These are phyloP conservation scores for Cotesia congregata DNA, from an alignment of 2,888 invertebrate species.

Conservation along the genomic window DNA sequence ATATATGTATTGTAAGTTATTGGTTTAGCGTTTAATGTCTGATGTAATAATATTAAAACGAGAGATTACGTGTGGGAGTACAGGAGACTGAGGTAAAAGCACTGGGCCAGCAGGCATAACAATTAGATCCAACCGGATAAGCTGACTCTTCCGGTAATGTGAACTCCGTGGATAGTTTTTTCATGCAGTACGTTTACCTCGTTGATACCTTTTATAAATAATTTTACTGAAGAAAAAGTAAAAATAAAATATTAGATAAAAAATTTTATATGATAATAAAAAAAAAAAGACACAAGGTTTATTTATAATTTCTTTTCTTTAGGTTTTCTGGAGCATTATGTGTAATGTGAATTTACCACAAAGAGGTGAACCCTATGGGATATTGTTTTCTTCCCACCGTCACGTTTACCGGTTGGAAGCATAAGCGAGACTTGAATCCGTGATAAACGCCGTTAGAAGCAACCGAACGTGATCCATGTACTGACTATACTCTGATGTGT, in stretches of 20 bases:
- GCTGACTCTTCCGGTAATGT: slow-evolving; percentile 62
- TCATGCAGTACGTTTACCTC: slow-evolving; percentile 33
- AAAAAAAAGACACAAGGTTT: slow-evolving; percentile 19
- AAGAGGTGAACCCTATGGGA: slow-evolving; percentile 33
- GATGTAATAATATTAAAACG: slow-evolving; percentile 8
- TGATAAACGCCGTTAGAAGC: slow-evolving; percentile 33
- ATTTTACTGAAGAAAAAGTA: slow-evolving; percentile 14
- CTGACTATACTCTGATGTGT: slow-evolving; percentile 18
- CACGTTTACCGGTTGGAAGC: slow-evolving; percentile 32
- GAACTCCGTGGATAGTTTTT: slow-evolving; percentile 55
- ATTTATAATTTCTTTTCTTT: slow-evolving; percentile 35
- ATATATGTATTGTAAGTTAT: slow-evolving; percentile 1
- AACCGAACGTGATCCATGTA: slow-evolving; percentile 30
- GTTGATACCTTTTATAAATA: slow-evolving; percentile 20
- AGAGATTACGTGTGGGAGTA: slow-evolving; percentile 36
- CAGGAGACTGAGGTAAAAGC: slow-evolving; percentile 34
- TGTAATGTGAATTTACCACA: slow-evolving; percentile 27
- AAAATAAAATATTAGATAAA: background rate
- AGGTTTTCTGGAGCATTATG: slow-evolving; percentile 36
- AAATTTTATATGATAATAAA: background rate
- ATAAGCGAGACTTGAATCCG: slow-evolving; percentile 36
- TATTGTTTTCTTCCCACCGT: slow-evolving; percentile 29
- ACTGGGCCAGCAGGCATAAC: slow-evolving; percentile 59
- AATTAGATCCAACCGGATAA: slow-evolving; percentile 63
- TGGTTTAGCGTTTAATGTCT: slow-evolving; percentile 19